Evolutionary conservation across 2,797 vertebrate species (phyloP), one percentile per base, ranked within the genome.

Genomic region (Cyprinodon diabolis): DNA sequence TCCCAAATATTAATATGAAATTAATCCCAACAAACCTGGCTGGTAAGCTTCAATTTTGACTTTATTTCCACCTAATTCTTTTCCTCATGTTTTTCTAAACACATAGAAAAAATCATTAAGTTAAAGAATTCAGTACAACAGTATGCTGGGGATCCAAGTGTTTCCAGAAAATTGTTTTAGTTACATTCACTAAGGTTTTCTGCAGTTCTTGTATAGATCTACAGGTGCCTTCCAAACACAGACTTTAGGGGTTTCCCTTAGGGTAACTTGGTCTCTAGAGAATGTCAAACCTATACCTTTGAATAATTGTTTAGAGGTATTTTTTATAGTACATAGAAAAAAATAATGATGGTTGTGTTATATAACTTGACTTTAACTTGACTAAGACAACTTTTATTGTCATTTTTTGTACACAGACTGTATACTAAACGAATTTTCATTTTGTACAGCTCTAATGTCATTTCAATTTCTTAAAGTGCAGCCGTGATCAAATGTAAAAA

Each of bases 1-100:
- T 58, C 21, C 21, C 45, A 17, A 67, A 81, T 69, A 66, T 63
- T 79, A 84, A 84, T 82, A 8, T 30, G 49, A 74, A 79, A 75
- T 25, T 48, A 58, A 78, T 79, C 75, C 60, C 51, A 43, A 68
- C 47, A 25, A 70, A 73, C 47, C 47, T 62, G 2, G 30, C 30
- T 30, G 30, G 30, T 68, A 49, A 72, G 45, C 66, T 62, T 75
- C 14, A 45, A 21, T 62, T 30, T 30, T 52, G 35, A 17, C 58
- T 52, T 40, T 54, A 52, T 60, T 71, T 47, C 21, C 51, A 37
- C 7, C 48, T 35, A 56, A 49, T 63, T 2, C 1, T 51, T 58
- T 2, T 23, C 3, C 40, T 21, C 9, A 66, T 52, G 49, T 30
- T 30, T 17, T 48, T 47, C 7, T 40, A 4, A 63, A 72, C 14